phyloP scores from a whole-genome alignment of 30 jellyfish, hydroid and myxozoan genomes.

The Turritopsis dohrnii region DNA sequence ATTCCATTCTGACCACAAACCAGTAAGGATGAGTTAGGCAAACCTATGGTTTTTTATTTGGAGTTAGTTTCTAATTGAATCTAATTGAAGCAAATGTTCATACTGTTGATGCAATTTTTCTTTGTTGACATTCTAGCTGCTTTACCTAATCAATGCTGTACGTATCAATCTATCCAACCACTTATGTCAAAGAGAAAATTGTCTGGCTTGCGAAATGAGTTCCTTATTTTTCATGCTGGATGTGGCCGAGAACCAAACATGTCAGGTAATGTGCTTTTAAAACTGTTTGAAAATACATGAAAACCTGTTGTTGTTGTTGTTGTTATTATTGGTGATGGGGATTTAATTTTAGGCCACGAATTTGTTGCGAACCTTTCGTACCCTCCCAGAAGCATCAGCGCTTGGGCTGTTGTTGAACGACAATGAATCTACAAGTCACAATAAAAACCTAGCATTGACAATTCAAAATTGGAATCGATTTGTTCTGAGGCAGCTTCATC shows the following conservation, averaged over 20 bases:
- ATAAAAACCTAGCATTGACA: conserved; percentile 44
- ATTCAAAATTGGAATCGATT: conserved; percentile 96
- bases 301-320: too few species aligned
- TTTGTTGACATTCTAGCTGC: conserved; percentile 41
- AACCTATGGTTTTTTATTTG: neutral
- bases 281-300: too few species aligned
- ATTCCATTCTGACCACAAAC: too few species aligned
- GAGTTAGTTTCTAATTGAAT: neutral
- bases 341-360: conserved; percentile 64
- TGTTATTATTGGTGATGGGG: neutral
- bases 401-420: conserved; percentile 74
- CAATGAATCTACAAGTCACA: conserved; percentile 35
- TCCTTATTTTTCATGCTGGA: conserved; percentile 87
- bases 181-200: conserved; percentile 73
- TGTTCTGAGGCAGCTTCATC: conserved; percentile 88
- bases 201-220: conserved; percentile 95
- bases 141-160: conserved; percentile 71
- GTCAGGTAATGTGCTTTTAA: conserved; percentile 53
- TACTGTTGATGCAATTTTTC: neutral
- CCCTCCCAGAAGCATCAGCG: conserved; percentile 93
- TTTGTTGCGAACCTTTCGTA: conserved; percentile 85
- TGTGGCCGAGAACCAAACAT: conserved; percentile 82
- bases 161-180: conserved; percentile 79
- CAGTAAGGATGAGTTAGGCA: too few species aligned
- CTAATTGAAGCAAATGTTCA: neutral